Conservation (phyloP, 2,888 invertebrate genomes). For the Leptopilina myrica region DNA sequence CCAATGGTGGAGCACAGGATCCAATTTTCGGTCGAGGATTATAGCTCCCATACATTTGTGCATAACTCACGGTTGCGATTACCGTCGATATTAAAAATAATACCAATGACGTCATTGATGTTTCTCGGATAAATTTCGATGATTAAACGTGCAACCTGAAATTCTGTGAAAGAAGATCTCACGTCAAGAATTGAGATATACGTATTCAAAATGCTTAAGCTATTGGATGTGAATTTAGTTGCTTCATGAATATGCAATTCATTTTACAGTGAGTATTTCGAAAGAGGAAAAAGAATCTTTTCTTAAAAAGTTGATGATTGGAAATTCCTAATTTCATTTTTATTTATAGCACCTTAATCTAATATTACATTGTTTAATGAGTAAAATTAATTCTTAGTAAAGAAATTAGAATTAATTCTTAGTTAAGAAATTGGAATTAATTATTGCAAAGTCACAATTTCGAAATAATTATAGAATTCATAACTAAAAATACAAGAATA, state of each 20-base stretch:
- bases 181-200: neutral
- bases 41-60: conserved; percentile 38
- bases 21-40: conserved; percentile 68
- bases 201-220: neutral
- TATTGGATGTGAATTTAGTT: neutral
- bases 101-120: conserved; percentile 11
- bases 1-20: conserved; percentile 79
- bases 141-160: neutral
- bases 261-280: neutral
- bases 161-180: conserved; percentile 22
- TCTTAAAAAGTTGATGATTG: neutral
- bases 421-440: no score
- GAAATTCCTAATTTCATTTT: neutral
- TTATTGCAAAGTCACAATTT: no score
- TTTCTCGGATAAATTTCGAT: neutral
- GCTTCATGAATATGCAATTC: conserved; percentile 17
- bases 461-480: no score
- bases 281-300: neutral
- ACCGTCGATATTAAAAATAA: conserved; percentile 36
- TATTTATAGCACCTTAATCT: no score
- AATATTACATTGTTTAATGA: no score
- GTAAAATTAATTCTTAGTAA: no score
- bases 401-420: no score
- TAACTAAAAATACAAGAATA: no score
- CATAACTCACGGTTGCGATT: conserved; percentile 10